A percentile compares a stretch with the other conserved stretches of the same genome.
Conservation (phyloP, 2,888 invertebrate genomes). For the Apomyelois bistriatella region DNA sequence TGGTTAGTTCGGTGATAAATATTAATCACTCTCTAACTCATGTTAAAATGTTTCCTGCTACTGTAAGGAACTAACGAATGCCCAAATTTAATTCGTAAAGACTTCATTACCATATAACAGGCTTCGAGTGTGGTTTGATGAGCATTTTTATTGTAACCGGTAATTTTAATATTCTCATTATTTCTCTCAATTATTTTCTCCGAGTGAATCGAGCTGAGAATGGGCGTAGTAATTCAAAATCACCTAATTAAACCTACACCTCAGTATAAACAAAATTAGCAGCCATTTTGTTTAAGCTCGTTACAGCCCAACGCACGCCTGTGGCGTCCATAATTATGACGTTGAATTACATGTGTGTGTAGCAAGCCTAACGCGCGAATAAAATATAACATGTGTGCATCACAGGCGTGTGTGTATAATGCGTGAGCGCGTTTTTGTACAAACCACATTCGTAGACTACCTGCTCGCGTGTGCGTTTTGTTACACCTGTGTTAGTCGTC, state of each 20-base stretch:
- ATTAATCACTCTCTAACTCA: conserved; percentile 67
- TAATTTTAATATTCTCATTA: conserved; percentile 28
- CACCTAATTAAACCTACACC: conserved; percentile 59
- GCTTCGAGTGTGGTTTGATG: conserved; percentile 43
- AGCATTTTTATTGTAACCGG: conserved; percentile 27
- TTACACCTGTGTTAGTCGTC: conserved; percentile 50
- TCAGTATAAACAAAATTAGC: conserved; percentile 64
- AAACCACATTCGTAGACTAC: conserved; percentile 16
- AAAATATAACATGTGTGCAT: conserved; percentile 36
- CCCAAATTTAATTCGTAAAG: conserved; percentile 55
- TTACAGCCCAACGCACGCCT: conserved; percentile 77
- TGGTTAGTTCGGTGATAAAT: conserved; percentile 56
- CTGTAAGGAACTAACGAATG: conserved; percentile 57
- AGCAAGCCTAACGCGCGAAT: conserved; percentile 49
- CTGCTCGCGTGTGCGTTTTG: conserved; percentile 22
- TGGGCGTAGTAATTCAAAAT: conserved; percentile 38
- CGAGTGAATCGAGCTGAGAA: conserved; percentile 5
- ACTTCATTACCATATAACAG: conserved; percentile 64
- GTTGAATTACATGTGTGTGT: conserved; percentile 47
- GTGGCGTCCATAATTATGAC: conserved; percentile 75
- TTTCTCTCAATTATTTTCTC: conserved; percentile 26
- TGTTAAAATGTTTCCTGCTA: conserved; percentile 72
- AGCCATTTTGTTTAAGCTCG: conserved; percentile 78
- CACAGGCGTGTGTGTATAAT: conserved; percentile 23
- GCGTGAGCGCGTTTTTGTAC: conserved; percentile 25